Conservation (phyloP, 2,113 vertebrate species). For the Bufo bufo region DNA sequence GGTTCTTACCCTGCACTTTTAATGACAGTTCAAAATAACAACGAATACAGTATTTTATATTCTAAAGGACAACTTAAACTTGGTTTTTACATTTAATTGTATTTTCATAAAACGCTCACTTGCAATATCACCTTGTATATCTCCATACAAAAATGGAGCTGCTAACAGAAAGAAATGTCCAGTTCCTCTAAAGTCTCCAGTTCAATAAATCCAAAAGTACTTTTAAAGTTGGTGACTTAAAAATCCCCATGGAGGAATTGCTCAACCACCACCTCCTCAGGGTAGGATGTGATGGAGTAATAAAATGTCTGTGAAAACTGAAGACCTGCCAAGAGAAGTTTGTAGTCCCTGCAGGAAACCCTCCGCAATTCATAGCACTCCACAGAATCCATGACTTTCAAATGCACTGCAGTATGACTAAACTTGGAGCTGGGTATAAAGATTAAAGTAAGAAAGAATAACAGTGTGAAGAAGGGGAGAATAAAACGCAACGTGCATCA, state of each 20-base stretch:
- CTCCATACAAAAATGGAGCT: not conserved
- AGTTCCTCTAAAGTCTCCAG: not conserved
- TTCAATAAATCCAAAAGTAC: not conserved
- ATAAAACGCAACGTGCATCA: not conserved
- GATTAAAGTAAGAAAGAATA: not conserved
- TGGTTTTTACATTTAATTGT: too few species aligned
- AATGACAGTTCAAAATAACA: too few species aligned
- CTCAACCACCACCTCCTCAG: not conserved
- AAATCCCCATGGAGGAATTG: not conserved
- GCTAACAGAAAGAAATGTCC: not conserved
- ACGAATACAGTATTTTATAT: too few species aligned
- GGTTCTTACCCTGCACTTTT: too few species aligned
- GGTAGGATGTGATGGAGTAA: not conserved
- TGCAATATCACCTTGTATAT: not conserved
- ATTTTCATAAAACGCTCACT: not conserved
- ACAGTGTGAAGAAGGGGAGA: not conserved
- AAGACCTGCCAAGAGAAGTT: slow-evolving; percentile 1
- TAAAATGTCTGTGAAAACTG: not conserved
- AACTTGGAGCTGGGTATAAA: not conserved
- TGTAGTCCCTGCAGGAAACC: not conserved
- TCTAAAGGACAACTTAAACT: too few species aligned
- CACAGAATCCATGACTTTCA: not conserved
- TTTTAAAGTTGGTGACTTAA: not conserved
- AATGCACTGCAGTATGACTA: not conserved
- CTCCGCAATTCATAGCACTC: not conserved